Evolutionary conservation across 2,888 invertebrate genomes (phyloP), one percentile per base, ranked within the genome.

Genomic region (Epistrophe eligans): DNA sequence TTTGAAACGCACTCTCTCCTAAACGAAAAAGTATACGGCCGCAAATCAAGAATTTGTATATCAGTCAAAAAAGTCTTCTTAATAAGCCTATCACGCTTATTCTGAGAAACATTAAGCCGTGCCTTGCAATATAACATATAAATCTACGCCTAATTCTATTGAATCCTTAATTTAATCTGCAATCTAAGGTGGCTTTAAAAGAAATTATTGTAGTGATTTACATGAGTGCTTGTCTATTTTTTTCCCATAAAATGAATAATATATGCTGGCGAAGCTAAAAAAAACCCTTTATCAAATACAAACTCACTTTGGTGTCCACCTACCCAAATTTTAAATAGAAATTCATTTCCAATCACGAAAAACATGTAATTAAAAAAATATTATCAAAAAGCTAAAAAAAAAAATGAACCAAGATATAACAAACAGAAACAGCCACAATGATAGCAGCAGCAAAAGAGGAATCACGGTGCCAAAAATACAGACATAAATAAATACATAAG

Each of bases 391-490:
- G 19, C 38, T 32, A 32, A 32, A 57, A 35, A 17, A 28, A 43
- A 55, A 43, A 24, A 15, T 4, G 2, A 60, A 13, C 28, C 11
- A 48, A 60, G 32, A 50, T 17, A 24, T 24, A 24, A 57, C 10
- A 8, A 32, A 32, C 6, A 24, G 17, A 48, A 11, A 24, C 52
- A 43, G 17, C 8, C 40, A 50, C 67, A 81, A 58, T 76, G 32
- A 40, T 19, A 15, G 35, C 15, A 73, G 32, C 60, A 32, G 17
- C 2, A 7, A 13, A 45, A 7, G 7, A 45, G n/a, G 4, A n/a
- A n/a, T n/a, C 62, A 15, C n/a, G 62, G 52, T 82, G 64, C 70
- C 64, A 45, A 64, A 48, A 24, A 76, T 67, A 76, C 11, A 24
- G 6, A 10, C 19, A 13, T 5, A 11, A 10, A 17, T 70, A 38